phyloP scores from a whole-genome alignment of 2,797 vertebrate genomes.

The Enteromius fasciolatus region DNA sequence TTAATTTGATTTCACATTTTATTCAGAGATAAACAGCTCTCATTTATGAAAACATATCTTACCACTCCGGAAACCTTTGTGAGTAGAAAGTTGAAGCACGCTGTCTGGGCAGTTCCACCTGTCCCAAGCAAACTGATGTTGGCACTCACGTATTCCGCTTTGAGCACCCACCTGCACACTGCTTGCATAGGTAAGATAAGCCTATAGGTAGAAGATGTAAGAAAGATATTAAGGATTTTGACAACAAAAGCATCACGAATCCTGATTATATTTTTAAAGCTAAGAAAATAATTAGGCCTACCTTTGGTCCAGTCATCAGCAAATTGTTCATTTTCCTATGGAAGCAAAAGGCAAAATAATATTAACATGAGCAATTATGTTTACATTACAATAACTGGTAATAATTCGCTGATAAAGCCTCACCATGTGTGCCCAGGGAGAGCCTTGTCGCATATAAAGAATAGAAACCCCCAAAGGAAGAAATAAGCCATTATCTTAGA shows the following conservation, averaged over 20 bases:
- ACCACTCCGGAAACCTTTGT: slow-evolving; percentile 88
- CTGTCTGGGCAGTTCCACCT: slow-evolving; percentile 97
- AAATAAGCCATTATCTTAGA: slow-evolving; percentile 60
- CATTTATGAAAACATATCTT: slow-evolving; percentile 36
- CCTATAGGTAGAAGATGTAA: slow-evolving; percentile 70
- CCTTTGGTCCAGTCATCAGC: slow-evolving; percentile 95
- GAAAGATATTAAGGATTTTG: not conserved
- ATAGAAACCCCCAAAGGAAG: slow-evolving; percentile 63
- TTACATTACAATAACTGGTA: not conserved
- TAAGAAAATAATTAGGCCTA: slow-evolving; percentile 66
- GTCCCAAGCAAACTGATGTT: slow-evolving; percentile 94
- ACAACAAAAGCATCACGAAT: not conserved
- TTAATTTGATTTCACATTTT: not conserved
- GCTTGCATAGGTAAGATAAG: slow-evolving; percentile 88
- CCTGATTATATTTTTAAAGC: not conserved
- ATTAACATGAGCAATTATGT: not conserved
- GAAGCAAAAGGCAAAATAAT: slow-evolving; percentile 53
- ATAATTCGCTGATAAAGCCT: slow-evolving; percentile 54
- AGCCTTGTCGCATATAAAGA: slow-evolving; percentile 58
- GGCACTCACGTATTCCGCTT: slow-evolving; percentile 92
- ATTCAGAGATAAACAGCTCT: slow-evolving; percentile 23
- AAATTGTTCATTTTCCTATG: slow-evolving; percentile 92
- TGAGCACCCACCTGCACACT: slow-evolving; percentile 92
- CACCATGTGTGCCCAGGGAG: slow-evolving; percentile 74
- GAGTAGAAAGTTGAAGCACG: slow-evolving; percentile 82